These are phyloP conservation scores for Nanorana parkeri DNA, from an alignment of 2,113 vertebrate genomes.

Conservation along the genomic window DNA sequence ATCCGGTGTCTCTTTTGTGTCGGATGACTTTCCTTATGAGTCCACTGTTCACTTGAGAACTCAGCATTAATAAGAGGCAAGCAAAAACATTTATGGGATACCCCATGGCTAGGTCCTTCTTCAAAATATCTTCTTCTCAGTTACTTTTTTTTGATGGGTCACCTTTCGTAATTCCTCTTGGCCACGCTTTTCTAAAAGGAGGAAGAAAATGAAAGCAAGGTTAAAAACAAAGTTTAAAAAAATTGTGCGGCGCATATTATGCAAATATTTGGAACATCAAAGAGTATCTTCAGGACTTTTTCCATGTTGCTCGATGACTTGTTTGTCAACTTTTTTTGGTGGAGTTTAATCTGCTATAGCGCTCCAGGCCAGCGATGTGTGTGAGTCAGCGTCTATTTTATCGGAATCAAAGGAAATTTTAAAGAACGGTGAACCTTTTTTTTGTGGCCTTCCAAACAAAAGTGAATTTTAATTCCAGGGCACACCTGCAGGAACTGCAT, in stretches of 20 bases:
- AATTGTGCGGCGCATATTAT: too few species aligned
- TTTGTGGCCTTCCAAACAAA: not conserved
- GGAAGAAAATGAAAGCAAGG: constrained; percentile 3
- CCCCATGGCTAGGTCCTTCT: constrained; percentile 72
- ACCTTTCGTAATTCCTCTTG: not conserved
- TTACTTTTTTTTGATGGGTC: constrained; percentile 17
- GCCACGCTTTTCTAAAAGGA: constrained; percentile 26
- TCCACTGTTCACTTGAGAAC: constrained; percentile 74
- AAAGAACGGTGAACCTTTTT: not conserved
- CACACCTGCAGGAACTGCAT: not conserved
- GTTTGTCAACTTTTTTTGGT: not conserved
- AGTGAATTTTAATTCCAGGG: not conserved
- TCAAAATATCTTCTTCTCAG: constrained; percentile 15
- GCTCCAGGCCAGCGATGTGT: not conserved
- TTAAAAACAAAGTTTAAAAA: not conserved
- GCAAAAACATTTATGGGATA: constrained; percentile 68
- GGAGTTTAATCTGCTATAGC: not conserved
- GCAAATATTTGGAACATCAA: not conserved
- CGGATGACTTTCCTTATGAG: constrained; percentile 89
- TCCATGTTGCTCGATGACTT: not conserved
- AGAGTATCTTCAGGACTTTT: too few species aligned
- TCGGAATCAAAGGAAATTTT: not conserved
- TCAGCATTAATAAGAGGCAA: constrained; percentile 71
- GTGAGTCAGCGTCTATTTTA: not conserved
- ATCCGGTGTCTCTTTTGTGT: constrained; percentile 81